Evolutionary conservation across 2,888 invertebrate genomes (phyloP).

Genomic region (Molanna angustata): DNA sequence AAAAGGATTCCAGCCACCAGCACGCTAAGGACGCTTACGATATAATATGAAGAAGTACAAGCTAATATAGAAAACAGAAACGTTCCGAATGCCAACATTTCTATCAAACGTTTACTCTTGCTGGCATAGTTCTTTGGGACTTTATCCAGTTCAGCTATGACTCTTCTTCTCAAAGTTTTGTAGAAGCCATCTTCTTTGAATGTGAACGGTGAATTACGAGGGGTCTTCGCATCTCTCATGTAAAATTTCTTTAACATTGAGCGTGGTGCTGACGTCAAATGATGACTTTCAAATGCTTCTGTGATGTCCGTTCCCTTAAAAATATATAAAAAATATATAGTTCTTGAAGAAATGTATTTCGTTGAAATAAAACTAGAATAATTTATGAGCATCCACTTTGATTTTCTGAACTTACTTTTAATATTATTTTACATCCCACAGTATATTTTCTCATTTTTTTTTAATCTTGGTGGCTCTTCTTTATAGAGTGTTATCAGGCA

Average conservation of each 20-base stretch:
- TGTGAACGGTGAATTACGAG: slow-evolving; percentile 69
- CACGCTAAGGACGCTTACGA: too few species aligned
- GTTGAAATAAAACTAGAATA: too few species aligned
- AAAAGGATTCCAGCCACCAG: slow-evolving; percentile 56
- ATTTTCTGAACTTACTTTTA: too few species aligned
- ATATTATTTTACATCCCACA: too few species aligned
- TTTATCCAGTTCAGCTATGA: slow-evolving; percentile 54
- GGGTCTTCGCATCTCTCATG: slow-evolving; percentile 59
- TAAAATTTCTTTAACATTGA: slow-evolving; percentile 62
- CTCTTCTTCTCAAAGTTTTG: slow-evolving; percentile 61
- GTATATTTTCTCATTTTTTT: too few species aligned
- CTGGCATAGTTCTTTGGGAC: slow-evolving; percentile 45
- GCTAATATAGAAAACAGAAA: slow-evolving; percentile 12
- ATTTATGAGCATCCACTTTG: too few species aligned
- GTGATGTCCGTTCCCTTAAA: slow-evolving; percentile 73
- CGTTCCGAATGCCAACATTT: slow-evolving; percentile 36
- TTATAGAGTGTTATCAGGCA: too few species aligned
- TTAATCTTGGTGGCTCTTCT: too few species aligned
- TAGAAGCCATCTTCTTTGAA: slow-evolving; percentile 75
- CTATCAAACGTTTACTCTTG: slow-evolving; percentile 43
- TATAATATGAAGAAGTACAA: slow-evolving; percentile 32
- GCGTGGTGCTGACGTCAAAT: slow-evolving; percentile 58
- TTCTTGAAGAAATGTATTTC: background rate
- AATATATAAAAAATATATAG: background rate
- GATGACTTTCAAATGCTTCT: slow-evolving; percentile 74